phyloP scores from a whole-genome alignment of 2,797 vertebrate genomes.

The Gymnoscopelus microlampas region DNA sequence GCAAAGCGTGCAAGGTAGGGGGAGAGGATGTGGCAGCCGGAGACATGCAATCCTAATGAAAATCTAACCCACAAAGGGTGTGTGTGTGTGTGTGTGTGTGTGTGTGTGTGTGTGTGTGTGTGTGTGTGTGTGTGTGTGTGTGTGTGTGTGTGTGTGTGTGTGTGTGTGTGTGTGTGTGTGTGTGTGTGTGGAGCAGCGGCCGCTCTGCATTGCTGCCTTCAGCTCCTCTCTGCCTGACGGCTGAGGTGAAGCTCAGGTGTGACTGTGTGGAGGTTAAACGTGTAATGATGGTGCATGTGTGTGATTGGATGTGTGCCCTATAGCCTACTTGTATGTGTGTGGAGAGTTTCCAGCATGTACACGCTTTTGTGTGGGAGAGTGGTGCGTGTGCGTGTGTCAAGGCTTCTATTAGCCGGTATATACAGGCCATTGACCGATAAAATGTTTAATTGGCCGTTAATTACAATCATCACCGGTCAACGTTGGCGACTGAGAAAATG shows the following conservation, averaged over 20 bases:
- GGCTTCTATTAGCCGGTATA: too few relatives aligned
- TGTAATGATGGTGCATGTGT: not conserved
- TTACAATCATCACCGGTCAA: too few relatives aligned
- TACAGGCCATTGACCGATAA: too few relatives aligned
- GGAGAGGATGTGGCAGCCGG: conserved; percentile 75
- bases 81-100: conserved; percentile 21
- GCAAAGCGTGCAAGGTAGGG: conserved; percentile 73
- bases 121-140: too few relatives aligned
- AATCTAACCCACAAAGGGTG: conserved; percentile 72
- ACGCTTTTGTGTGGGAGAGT: not conserved
- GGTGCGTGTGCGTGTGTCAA: not conserved
- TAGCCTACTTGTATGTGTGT: too few relatives aligned
- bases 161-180: conserved; percentile 20
- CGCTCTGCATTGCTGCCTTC: conserved; percentile 34
- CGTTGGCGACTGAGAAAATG: too few relatives aligned
- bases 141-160: too few relatives aligned
- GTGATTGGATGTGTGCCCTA: not conserved
- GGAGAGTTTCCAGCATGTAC: too few relatives aligned
- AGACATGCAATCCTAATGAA: conserved; percentile 83
- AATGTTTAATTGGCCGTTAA: too few relatives aligned
- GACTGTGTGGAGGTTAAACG: conserved; percentile 13
- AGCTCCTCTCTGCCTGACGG: conserved; percentile 47
- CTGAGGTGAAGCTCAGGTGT: conserved; percentile 44
- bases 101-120: not conserved
- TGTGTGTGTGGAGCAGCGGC: conserved; percentile 7